Base-by-base conservation (phyloP, 2,113 vertebrate genomes). In the Crotalus horridus region DNA sequence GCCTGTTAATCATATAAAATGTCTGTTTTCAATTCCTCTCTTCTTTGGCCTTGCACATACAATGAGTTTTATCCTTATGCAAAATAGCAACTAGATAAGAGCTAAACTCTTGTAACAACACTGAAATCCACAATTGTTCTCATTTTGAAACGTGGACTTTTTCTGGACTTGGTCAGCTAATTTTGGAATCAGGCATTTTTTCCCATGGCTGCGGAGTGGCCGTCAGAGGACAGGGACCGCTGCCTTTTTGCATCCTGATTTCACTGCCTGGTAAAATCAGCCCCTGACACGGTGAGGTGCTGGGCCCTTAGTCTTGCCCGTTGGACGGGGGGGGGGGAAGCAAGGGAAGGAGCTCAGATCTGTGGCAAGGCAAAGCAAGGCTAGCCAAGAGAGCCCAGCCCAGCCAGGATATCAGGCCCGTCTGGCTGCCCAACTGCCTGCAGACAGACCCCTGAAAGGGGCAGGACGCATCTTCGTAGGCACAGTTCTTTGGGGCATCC, bases 381-480 rank as follows among this genome's bases (percentile, higher is more conserved):
- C 15, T 17, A n/a, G 39, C 39, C 85, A 86, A 86, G 81, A 39
- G 43, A 43, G 39, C 9, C 8, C 8, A 1, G 2, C 81, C 17
- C 3, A 6, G 15, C 39, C 81, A 85, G 61, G 17, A 3, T 7
- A 39, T 17, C 13, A 6, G n/a, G 64, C 64, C 64, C 1, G 1
- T 7, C 69, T 3, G 33, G 69, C 33, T 81, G 33, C 69, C 33
- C 6, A 39, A 8, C 15, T 21, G 33, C 7, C 74, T 81, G 33
- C 33, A 8, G 64, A 69, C 5, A 56, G 55, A 56, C 17, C 55
- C 17, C 55, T 56, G 4, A 17, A 69, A 43, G n/a, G 33, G 20
- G 0, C 33, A 20, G 3, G 33, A 43, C 3, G 0, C 74, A 0
- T 81, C 33, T 33, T 39, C 5, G 6, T 1, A 8, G n/a, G 69